phyloP scores from a whole-genome alignment of 2,797 vertebrate genomes.

The Sciaenops ocellatus region DNA sequence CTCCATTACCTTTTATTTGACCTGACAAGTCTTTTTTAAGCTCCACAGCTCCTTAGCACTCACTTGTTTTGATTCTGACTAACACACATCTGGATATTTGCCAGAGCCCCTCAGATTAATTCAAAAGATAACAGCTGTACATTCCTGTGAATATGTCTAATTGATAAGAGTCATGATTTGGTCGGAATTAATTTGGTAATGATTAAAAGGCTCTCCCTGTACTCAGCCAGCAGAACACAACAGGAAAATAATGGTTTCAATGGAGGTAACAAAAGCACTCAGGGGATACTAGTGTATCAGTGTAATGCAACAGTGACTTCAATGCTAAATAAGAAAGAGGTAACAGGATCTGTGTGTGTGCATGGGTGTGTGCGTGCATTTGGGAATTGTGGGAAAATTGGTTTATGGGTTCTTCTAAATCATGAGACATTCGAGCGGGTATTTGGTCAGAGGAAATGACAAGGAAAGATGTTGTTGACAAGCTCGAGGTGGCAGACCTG shows the following conservation, averaged over 20 bases:
- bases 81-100: conserved; percentile 59
- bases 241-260: conserved; percentile 12
- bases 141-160: conserved; percentile 39
- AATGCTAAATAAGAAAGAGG: conserved; percentile 40
- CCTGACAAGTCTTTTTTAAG: conserved; percentile 22
- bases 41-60: not conserved
- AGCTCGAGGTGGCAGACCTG: conserved; percentile 57
- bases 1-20: conserved; percentile 10
- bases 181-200: conserved; percentile 53
- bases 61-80: conserved; percentile 51
- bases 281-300: conserved; percentile 23
- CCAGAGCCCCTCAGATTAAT: conserved; percentile 38
- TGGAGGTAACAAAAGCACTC: conserved; percentile 8
- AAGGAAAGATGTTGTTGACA: conserved; percentile 63
- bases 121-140: conserved; percentile 43
- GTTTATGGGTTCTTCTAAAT: conserved; percentile 41
- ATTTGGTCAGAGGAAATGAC: conserved; percentile 58
- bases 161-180: conserved; percentile 46
- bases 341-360: conserved; percentile 10
- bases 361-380: conserved; percentile 6
- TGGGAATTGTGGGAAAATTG: conserved; percentile 17
- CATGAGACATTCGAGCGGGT: conserved; percentile 47
- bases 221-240: conserved; percentile 33
- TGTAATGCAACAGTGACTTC: conserved; percentile 36
- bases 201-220: conserved; percentile 53